Conservation (phyloP, 2,797 vertebrate genomes). For the Syngnathus rostellatus region DNA sequence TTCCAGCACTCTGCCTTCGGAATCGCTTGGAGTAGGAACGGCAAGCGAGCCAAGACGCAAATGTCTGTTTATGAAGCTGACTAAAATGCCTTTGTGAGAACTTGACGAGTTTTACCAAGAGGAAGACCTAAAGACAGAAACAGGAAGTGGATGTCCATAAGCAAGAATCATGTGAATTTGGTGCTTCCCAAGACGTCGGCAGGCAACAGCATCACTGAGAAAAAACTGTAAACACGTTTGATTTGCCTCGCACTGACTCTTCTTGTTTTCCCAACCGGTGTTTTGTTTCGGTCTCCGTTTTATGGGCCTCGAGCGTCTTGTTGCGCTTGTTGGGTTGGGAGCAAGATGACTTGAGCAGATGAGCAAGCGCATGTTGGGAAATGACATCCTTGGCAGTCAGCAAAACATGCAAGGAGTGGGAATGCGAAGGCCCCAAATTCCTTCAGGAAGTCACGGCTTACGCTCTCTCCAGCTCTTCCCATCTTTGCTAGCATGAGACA, state of each 20-base stretch:
- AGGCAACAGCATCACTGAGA: background rate
- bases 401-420: conserved; percentile 24
- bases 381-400: conserved; percentile 39
- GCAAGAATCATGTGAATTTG: background rate
- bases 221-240: background rate
- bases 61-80: background rate
- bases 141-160: background rate
- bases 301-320: conserved; percentile 27
- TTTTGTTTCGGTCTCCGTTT: conserved; percentile 10
- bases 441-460: conserved; percentile 46
- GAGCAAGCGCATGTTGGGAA: conserved; percentile 41
- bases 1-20: conserved; percentile 10
- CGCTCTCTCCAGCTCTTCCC: conserved; percentile 16
- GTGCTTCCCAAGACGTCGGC: background rate
- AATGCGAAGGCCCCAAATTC: conserved; percentile 41
- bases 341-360: conserved; percentile 57
- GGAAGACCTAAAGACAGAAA: background rate
- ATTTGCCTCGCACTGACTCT: background rate
- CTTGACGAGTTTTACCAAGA: background rate
- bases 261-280: background rate
- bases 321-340: conserved; percentile 9
- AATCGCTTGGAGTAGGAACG: background rate
- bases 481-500: too few relatives aligned
- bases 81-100: background rate
- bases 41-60: background rate